Evolutionary conservation across 2,797 vertebrate species (phyloP), one percentile per base, ranked within the genome.

Genomic region (Pseudomugil tenellus): DNA sequence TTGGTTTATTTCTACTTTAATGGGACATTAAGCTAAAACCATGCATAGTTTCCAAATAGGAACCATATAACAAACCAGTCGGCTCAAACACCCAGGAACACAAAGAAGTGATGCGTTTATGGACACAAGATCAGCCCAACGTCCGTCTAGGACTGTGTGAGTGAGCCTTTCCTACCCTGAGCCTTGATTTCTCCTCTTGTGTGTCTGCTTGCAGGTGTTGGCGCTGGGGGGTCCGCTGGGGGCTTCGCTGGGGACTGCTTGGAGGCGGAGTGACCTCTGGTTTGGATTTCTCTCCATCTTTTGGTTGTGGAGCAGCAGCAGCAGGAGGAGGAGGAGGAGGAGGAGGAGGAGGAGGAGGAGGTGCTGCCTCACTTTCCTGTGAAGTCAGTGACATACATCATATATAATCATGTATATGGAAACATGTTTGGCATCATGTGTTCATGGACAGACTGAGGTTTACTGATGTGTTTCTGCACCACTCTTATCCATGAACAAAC

Each of bases 121-220:
- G 3, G 31, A 62, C 6, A 19, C 23, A 6, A n/a, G 13, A 10
- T 28, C 16, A 17, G 25, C 5, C 10, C 25, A 23, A 25, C n/a
- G 14, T 32, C 14, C 6, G 23, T 58, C 21, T 8, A 13, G 12
- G 11, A 29, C 0, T 1, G 10, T 23, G 2, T 23, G 28, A 19
- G 62, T 23, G 12, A 13, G 16, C n/a, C 9, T 34, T 60, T 28
- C 46, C 0, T 90, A 96, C 95, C 94, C 92, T 90, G 52, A 95
- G 89, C 87, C 83, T 93, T 49, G 72, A 79, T 69, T 70, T 91
- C 61, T 94, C 93, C 67, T 91, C 87, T 32, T 53, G 69, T 7
- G 67, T 32, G 0, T 83, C 86, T 16, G 84, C 10, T 2, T 71
- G 55, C 2, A 23, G 70, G 75, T 65, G 82, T 71, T 12, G 6